Percentiles rank a stretch among this genome's conserved stretches.
Evolutionary conservation across 92 coral and sea anemone species (phyloP).

Genomic region (Palythoa caribaeorum): DNA sequence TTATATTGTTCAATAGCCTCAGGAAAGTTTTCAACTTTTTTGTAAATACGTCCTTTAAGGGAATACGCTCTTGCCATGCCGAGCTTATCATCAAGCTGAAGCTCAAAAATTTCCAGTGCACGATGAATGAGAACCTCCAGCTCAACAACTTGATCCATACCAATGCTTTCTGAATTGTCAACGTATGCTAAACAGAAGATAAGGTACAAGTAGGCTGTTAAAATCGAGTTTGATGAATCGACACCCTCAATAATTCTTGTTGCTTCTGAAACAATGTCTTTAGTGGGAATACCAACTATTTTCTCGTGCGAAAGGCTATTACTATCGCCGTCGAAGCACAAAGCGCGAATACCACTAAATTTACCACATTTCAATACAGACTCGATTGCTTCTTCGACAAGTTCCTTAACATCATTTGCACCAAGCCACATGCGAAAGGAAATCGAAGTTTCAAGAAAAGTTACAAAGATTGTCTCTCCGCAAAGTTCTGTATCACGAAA

Average conservation of each 20-base stretch:
- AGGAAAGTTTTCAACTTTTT: conserved; percentile 1
- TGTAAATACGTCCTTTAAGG: conserved; percentile 8
- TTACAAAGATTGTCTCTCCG: conserved; percentile 30
- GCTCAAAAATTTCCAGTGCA: conserved; percentile 19
- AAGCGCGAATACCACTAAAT: neutral
- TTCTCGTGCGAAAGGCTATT: conserved; percentile 23
- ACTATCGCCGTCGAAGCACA: conserved; percentile 8
- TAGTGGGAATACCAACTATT: conserved; percentile 15
- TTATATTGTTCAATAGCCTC: conserved; percentile 16
- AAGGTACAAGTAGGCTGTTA: conserved; percentile 10
- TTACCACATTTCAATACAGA: conserved; percentile 3
- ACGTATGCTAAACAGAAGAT: conserved; percentile 20
- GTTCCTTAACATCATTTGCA: neutral
- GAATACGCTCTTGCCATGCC: conserved; percentile 31
- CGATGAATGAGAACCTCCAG: conserved; percentile 26
- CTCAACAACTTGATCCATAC: neutral
- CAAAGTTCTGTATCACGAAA: conserved; percentile 20
- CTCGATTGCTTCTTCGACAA: conserved; percentile 16
- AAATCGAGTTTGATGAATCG: conserved; percentile 9
- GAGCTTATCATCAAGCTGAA: conserved; percentile 9
- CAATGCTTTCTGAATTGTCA: neutral
- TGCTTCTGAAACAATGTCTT: conserved; percentile 39
- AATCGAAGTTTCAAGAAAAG: conserved; percentile 12
- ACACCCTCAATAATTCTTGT: conserved; percentile 33
- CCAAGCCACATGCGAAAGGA: conserved; percentile 36